Percentiles rank a stretch among this genome's conserved stretches.
Conservation (phyloP, 2,888 invertebrate genomes). For the Scaptomyza reducta region DNA sequence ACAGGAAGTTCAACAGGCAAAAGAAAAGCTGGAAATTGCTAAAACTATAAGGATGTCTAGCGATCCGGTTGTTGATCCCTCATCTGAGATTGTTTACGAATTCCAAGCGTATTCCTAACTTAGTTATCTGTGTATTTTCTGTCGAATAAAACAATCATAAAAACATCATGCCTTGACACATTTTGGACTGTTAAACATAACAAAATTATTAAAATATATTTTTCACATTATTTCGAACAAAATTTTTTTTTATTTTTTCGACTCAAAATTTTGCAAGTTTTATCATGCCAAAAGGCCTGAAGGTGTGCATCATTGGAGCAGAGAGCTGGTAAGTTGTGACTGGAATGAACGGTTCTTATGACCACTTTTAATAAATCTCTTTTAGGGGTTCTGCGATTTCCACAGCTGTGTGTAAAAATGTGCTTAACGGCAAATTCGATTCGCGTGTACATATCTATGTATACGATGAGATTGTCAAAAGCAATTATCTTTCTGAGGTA, state of each 20-base stretch:
- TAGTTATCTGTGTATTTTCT: conserved; percentile 33
- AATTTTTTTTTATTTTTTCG: conserved; percentile 20
- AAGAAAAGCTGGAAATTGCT: conserved; percentile 15
- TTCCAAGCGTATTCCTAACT: conserved; percentile 52
- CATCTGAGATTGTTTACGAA: conserved; percentile 53
- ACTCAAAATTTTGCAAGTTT: conserved; percentile 20
- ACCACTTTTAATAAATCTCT: background rate
- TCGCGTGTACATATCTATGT: conserved; percentile 70
- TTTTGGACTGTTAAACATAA: conserved; percentile 25
- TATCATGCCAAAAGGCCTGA: conserved; percentile 52
- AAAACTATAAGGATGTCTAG: conserved; percentile 10
- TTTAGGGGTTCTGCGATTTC: conserved; percentile 69
- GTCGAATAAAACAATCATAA: conserved; percentile 16
- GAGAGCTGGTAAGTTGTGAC: conserved; percentile 59
- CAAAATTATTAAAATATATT: conserved; percentile 30
- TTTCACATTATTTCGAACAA: conserved; percentile 4
- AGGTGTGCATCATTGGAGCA: conserved; percentile 72
- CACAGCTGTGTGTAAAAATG: conserved; percentile 65
- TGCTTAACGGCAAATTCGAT: conserved; percentile 35
- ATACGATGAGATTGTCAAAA: conserved; percentile 63
- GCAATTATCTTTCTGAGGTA: conserved; percentile 49
- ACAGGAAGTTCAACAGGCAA: conserved; percentile 53
- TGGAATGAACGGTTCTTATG: background rate
- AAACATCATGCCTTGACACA: conserved; percentile 12
- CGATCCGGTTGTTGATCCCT: conserved; percentile 19